Evolutionary conservation across 2,888 invertebrate genomes (phyloP).

Genomic region (Hipparchia sbordonii): DNA sequence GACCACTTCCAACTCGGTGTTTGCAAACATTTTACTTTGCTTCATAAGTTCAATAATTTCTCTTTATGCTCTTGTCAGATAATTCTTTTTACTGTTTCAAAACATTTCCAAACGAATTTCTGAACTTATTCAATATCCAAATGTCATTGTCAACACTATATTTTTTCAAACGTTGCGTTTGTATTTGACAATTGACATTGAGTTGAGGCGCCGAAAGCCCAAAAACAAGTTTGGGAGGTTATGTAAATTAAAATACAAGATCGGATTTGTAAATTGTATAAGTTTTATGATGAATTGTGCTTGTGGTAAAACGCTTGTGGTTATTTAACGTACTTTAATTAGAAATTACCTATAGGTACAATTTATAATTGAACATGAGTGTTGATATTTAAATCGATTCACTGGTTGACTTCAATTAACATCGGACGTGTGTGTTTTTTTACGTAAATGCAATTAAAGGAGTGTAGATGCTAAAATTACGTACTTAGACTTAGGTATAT

Average conservation of each 20-base stretch:
- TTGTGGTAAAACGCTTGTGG: conserved; percentile 7
- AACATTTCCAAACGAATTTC: conserved; percentile 14
- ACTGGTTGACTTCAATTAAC: background rate
- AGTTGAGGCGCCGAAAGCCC: background rate
- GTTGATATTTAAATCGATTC: conserved; percentile 2
- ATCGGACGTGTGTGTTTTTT: conserved; percentile 6
- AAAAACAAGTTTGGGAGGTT: conserved; percentile 19
- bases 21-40: background rate
- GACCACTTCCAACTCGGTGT: background rate
- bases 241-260: conserved; percentile 11
- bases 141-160: conserved; percentile 44
- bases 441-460: background rate
- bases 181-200: background rate
- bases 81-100: conserved; percentile 12
- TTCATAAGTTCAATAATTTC: background rate
- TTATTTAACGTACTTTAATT: conserved; percentile 6
- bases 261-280: background rate
- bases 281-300: conserved; percentile 11
- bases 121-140: conserved; percentile 23
- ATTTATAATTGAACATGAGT: background rate
- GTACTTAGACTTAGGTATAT: background rate
- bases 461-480: background rate
- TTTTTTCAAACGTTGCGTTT: conserved; percentile 22
- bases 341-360: conserved; percentile 1
- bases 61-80: conserved; percentile 5